Base-by-base conservation (phyloP, 2,113 vertebrate species). In the Poeciliopsis prolifica region DNA sequence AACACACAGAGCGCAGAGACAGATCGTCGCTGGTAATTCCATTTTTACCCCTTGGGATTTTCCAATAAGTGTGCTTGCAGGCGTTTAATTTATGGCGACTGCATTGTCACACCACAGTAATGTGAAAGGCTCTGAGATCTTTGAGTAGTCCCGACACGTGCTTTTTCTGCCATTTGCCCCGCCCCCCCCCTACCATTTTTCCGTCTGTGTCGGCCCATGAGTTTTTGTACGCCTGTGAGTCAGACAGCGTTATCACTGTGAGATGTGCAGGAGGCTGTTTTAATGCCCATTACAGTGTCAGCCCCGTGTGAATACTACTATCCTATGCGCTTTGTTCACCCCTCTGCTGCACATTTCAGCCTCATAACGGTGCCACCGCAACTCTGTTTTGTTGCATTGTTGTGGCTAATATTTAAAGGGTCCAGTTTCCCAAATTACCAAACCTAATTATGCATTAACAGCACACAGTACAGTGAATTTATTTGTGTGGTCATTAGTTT, bases 31-130 rank as follows among this genome's bases (percentile, higher is more conserved):
- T 73, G 67, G 89, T 92, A 92, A 94, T 94, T 94, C 88, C 88
- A 91, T 94, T 92, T 37, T 93, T 90, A 88, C 85, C 91, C 90
- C 89, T 91, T 61, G 29, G 87, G 92, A 92, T 92, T 93, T 93
- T 84, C 88, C 92, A 92, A 91, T 93, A 89, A 90, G 86, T 75
- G 80, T 76, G 85, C 91, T 90, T 69, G 70, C 89, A 79, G 84
- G 84, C 78, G 82, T 92, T 92, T 93, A 89, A 93, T 95, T 92
- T 92, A 93, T 88, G 86, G 87, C 82, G 72, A 58, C 74, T 79
- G 82, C 79, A 82, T 86, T 80, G 74, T 66, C 35, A 61, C 75
- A 64, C 70, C 78, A 68, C 78, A 54, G 79, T 72, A 72, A 88
- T 88, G 80, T 80, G 77, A 89, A 58, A 87, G 82, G 72, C 70